Evolutionary conservation across 2,113 vertebrate species (phyloP).

Genomic region (Dipodomys ordii): DNA sequence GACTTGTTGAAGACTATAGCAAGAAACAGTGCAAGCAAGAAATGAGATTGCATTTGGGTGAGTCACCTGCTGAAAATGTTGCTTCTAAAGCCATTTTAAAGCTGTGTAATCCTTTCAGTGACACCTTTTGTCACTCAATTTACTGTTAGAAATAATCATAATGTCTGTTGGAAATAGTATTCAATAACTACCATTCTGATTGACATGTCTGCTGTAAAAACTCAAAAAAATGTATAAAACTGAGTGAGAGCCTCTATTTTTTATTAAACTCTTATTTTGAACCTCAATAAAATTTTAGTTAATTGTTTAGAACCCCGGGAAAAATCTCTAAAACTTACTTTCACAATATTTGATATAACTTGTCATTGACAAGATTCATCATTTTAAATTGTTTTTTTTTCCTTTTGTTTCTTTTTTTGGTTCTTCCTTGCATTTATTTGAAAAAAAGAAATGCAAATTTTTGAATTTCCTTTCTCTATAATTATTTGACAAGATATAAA

Average conservation of each 20-base stretch:
- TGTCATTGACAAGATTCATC: neutral
- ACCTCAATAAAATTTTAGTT: neutral
- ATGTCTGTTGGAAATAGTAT: neutral
- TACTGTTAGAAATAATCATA: neutral
- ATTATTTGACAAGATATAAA: neutral
- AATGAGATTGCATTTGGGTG: neutral
- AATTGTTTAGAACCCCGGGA: neutral
- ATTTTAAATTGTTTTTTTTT: neutral
- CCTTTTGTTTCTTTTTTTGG: neutral
- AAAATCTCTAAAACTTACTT: conserved; percentile 6
- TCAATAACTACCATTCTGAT: neutral
- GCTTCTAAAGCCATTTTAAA: neutral
- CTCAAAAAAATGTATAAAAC: neutral
- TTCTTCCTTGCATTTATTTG: no score
- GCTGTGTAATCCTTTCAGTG: neutral
- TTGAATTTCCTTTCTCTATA: conserved; percentile 12
- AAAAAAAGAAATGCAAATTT: neutral
- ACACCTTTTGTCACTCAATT: neutral
- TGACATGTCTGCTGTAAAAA: neutral
- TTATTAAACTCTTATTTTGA: conserved; percentile 14
- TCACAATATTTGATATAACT: neutral
- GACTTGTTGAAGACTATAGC: neutral
- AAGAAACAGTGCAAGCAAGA: neutral
- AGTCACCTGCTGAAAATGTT: neutral
- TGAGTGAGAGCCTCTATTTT: neutral